These are phyloP conservation scores for Teleiodes luculella DNA, from an alignment of 2,888 invertebrate genomes.

Conservation along the genomic window DNA sequence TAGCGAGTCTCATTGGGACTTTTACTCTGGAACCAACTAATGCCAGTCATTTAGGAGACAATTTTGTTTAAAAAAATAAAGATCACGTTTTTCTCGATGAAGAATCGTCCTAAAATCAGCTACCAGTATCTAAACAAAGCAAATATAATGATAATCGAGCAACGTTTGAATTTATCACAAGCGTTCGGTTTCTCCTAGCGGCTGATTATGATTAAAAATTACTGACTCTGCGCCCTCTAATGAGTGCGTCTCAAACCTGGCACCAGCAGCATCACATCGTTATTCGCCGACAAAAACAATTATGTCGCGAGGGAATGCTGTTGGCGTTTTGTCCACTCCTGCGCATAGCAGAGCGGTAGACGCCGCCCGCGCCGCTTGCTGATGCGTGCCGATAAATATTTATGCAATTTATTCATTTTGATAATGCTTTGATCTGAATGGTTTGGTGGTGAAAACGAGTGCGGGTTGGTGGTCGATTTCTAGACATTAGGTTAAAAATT, in stretches of 20 bases:
- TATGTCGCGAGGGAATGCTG: slow-evolving; percentile 62
- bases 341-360: slow-evolving; percentile 38
- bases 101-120: too few species aligned
- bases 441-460: slow-evolving; percentile 25
- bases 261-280: slow-evolving; percentile 50
- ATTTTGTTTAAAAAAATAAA: background rate
- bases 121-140: too few species aligned
- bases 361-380: slow-evolving; percentile 53
- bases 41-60: background rate
- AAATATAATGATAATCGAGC: too few species aligned
- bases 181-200: too few species aligned
- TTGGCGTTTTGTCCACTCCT: slow-evolving; percentile 44
- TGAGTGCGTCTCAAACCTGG: slow-evolving; percentile 46
- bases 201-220: background rate
- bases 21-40: too few species aligned
- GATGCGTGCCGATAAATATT: slow-evolving; percentile 70
- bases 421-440: slow-evolving; percentile 9
- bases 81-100: too few species aligned
- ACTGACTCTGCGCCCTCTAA: background rate
- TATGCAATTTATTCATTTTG: slow-evolving; percentile 73
- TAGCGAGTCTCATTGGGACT: too few species aligned
- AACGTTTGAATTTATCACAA: too few species aligned
- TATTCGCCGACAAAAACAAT: slow-evolving; percentile 55
- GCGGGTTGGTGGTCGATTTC: slow-evolving; percentile 19
- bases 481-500: too few species aligned